Evolutionary conservation across 37 sponge, comb jelly and placozoan genomes (phyloP).

Genomic region (Hexactinellida sp.): DNA sequence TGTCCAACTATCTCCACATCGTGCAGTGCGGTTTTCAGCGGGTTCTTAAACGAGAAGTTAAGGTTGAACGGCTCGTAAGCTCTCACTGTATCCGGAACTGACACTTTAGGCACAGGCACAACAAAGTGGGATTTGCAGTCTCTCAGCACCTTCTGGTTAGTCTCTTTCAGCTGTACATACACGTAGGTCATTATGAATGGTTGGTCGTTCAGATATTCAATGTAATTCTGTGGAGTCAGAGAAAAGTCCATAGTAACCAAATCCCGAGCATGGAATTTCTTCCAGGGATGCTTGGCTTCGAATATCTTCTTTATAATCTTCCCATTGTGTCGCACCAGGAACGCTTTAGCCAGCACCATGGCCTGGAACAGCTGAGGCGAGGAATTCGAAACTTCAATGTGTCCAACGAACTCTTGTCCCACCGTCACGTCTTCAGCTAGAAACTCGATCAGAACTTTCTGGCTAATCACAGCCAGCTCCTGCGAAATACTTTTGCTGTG

Average conservation of each 20-base stretch:
- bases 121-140: background rate
- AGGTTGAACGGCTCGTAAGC: constrained; percentile 7
- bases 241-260: background rate
- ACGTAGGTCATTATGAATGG: background rate
- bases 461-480: background rate
- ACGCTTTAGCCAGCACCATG: background rate
- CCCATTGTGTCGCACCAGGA: background rate
- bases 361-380: background rate
- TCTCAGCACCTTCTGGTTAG: background rate
- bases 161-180: background rate
- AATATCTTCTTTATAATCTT: background rate
- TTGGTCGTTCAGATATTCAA: background rate
- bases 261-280: background rate
- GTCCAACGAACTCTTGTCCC: background rate
- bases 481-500: background rate
- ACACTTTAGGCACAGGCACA: background rate
- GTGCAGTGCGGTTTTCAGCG: constrained; percentile 11
- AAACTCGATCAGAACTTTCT: background rate
- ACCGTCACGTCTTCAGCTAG: background rate
- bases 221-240: background rate
- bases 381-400: background rate
- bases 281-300: background rate
- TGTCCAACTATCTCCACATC: background rate
- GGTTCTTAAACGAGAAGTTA: background rate
- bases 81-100: background rate